Evolutionary conservation across 2,113 vertebrate species (phyloP), one percentile per base, ranked within the genome.

Genomic region (Larimichthys polyactis): DNA sequence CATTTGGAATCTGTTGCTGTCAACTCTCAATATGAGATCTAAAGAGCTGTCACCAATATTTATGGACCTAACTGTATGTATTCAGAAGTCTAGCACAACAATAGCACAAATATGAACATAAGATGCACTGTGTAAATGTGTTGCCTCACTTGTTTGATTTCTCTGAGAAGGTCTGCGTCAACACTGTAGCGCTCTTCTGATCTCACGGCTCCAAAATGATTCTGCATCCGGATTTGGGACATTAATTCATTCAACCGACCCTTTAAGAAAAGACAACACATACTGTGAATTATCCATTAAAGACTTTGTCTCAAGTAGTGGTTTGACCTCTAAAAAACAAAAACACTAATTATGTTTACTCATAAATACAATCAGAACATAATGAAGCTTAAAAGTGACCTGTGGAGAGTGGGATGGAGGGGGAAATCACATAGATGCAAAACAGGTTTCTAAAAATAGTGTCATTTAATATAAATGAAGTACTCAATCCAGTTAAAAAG

Each of bases 191-290:
- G 96, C 81, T 99, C 98, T 62, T 99, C 98, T 2, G 98, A 96
- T 71, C 95, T 95, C 71, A 98, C 98, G 0, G 97, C 95, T 71
- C 98, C 98, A 57, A 98, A 98, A 79, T 99, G 98, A 87, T 99
- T 99, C 92, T 99, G 98, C 98, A 99, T 99, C 58, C 98, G 96
- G 89, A 99, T 99, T 78, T 99, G 98, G 69, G 98, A 99, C 98
- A 99, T 99, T 49, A 99, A 93, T 89, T 99, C 98, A 75, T 99
- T 99, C 86, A 99, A 91, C 9, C 98, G 96, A n/a, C 98, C 98
- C 98, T 99, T 87, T 11, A 90, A 67, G 27, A 55, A 3, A 68
- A 68, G n/a, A 75, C 4, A 55, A 79, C 3, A 73, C 40, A 77
- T 3, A 29, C 3, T 8, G 54, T 66, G 9, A 74, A 68, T 48